A percentile compares a stretch with the other conserved stretches of the same genome.
phyloP scores from a whole-genome alignment of 2,888 invertebrate genomes.

The Drosophila villosipedis region DNA sequence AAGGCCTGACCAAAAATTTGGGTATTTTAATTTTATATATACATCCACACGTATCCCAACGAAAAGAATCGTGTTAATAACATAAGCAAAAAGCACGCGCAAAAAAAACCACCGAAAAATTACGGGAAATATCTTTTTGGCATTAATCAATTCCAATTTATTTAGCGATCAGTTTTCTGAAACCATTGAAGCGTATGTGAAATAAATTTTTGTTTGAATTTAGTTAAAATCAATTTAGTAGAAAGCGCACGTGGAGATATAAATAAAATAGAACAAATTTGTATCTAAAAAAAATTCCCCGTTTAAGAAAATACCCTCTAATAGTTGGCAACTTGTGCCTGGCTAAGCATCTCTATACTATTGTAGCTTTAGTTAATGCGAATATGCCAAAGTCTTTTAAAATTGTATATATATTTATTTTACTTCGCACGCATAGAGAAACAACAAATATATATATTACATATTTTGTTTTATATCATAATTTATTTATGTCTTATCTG shows the following conservation, averaged over 20 bases:
- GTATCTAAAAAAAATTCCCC: too few relatives aligned
- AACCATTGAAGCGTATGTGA: conserved; percentile 1
- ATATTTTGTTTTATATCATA: background rate
- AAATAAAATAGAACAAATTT: background rate
- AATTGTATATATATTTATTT: background rate
- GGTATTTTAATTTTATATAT: conserved; percentile 3
- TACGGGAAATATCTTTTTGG: conserved; percentile 21
- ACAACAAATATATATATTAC: background rate
- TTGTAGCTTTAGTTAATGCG: background rate
- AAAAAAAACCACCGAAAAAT: conserved; percentile 12
- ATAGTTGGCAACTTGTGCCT: background rate
- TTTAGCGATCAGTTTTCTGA: background rate
- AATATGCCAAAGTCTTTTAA: background rate
- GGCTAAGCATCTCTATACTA: background rate
- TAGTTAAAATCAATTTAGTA: conserved; percentile 17
- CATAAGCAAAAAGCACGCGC: conserved; percentile 29
- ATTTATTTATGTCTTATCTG: background rate
- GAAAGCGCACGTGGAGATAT: background rate
- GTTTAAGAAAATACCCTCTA: too few relatives aligned
- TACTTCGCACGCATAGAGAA: background rate
- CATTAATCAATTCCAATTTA: conserved; percentile 23
- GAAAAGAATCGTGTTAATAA: conserved; percentile 25
- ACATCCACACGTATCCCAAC: conserved; percentile 1
- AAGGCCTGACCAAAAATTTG: conserved; percentile 21
- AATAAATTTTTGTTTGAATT: conserved; percentile 5